These are phyloP conservation scores for Orthochromis malagaraziensis DNA, from an alignment of 2,113 vertebrate species.

Conservation along the genomic window DNA sequence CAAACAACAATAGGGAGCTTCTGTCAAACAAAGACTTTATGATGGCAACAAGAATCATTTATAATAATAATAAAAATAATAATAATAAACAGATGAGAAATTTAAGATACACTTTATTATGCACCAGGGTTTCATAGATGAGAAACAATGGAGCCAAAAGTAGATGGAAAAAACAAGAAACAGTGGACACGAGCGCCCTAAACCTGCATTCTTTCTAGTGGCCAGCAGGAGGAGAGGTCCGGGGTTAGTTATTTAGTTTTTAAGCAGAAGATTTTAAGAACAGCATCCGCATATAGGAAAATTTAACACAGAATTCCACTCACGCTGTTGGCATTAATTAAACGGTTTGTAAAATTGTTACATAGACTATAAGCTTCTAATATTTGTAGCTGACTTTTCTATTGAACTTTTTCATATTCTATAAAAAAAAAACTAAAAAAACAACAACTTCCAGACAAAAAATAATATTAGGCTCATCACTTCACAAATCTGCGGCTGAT, in stretches of 20 bases:
- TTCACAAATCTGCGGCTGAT: conserved; percentile 6
- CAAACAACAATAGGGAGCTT: neutral
- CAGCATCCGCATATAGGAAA: neutral
- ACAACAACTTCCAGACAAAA: neutral
- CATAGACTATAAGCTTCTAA: neutral
- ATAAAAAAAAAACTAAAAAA: neutral
- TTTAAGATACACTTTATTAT: neutral
- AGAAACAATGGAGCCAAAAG: neutral
- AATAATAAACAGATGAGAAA: neutral
- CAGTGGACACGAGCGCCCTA: fast-evolving
- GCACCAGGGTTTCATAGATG: neutral
- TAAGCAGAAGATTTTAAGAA: neutral
- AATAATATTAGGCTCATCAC: neutral
- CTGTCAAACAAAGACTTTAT: fast-evolving
- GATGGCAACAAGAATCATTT: neutral
- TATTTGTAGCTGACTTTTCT: neutral
- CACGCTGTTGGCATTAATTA: neutral
- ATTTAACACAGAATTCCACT: neutral
- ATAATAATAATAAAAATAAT: neutral
- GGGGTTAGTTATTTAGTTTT: neutral
- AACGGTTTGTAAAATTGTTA: neutral
- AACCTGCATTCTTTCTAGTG: neutral
- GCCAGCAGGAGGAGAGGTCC: neutral
- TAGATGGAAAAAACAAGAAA: neutral
- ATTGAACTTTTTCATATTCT: neutral